Percentiles rank a stretch among this genome's conserved stretches.
Conservation (phyloP, 1,140 invertebrate genomes). For the Sesamia nonagrioides region DNA sequence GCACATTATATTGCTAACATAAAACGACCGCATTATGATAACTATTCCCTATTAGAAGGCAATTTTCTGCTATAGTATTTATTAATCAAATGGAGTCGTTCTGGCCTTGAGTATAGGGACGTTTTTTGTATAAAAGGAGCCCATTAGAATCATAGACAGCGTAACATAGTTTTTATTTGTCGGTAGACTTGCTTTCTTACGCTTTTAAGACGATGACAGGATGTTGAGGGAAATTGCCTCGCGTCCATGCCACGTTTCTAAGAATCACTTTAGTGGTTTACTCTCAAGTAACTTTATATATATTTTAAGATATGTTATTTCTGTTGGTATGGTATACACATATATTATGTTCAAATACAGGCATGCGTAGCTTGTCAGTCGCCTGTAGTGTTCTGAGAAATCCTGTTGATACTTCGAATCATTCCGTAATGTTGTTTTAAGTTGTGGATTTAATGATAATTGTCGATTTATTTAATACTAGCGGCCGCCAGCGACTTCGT, state of each 20-base stretch:
- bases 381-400: background rate
- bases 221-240: slow-evolving; percentile 25
- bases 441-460: background rate
- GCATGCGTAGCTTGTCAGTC: background rate
- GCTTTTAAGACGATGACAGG: slow-evolving; percentile 23
- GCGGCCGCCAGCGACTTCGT: too few relatives aligned
- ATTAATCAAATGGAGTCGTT: background rate
- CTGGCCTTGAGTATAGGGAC: background rate
- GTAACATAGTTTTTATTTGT: slow-evolving; percentile 36
- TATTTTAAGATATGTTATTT: slow-evolving; percentile 27
- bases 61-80: slow-evolving; percentile 7
- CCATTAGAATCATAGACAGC: background rate
- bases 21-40: background rate
- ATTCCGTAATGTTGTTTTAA: background rate
- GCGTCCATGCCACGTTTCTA: slow-evolving; percentile 13
- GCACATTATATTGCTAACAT: background rate
- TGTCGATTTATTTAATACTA: background rate
- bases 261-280: slow-evolving; percentile 25
- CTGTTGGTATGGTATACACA: background rate
- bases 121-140: background rate
- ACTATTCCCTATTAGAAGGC: slow-evolving; percentile 1
- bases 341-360: background rate
- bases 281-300: slow-evolving; percentile 6
- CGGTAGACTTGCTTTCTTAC: slow-evolving; percentile 28
- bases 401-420: background rate